Base-by-base conservation (phyloP, 2,888 invertebrate species). In the Cerastis rubricosa region DNA sequence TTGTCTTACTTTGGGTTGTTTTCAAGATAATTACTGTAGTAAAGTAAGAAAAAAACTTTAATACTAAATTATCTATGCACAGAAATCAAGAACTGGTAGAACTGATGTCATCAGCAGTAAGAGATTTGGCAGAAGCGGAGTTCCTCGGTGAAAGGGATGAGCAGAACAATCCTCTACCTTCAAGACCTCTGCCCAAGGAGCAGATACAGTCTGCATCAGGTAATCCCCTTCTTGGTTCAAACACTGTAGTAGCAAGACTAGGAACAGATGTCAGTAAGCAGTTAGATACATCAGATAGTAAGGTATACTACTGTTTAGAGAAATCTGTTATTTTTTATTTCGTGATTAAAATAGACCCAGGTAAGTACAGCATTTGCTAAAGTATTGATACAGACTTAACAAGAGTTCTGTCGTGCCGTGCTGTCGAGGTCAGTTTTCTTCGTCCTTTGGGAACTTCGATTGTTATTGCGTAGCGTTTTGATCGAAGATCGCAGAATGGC, bases 91-190 rank as follows among this genome's bases (percentile, higher is more conserved):
- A 99, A 97, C 97, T 99, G 67, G 98, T 99, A 17, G 98, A 98
- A 94, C 95, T 99, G 83, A 99, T 99, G 97, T 98, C 99, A 17
- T 98, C 98, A 71, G 98, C 99, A 0, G 98, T 99, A 47, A 97
- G 98, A 47, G 99, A 99, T 92, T 97, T 99, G 88, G 98, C 99
- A 25, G 99, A 99, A 92, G 98, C 99, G 0, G 99, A 99, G 96
- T 99, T 99, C 90, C 97, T 99, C 29, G 98, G 98, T 0, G 98
- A 98, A 66, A 97, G 98, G 63, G 99, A 99, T 90, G 97, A 97
- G 83, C 98, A 99, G 94, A 99, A 99, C 91, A 98, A 98, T 92
- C 98, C 98, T 0, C 92, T 98, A 71, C 98, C 99, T 0, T 97
- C 98, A 0, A 95, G 97, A 88, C 98, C 98, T 0, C 90, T 97